Evolutionary conservation across 2,888 invertebrate species (phyloP), one percentile per base, ranked within the genome.

Genomic region (Cabera pusaria): DNA sequence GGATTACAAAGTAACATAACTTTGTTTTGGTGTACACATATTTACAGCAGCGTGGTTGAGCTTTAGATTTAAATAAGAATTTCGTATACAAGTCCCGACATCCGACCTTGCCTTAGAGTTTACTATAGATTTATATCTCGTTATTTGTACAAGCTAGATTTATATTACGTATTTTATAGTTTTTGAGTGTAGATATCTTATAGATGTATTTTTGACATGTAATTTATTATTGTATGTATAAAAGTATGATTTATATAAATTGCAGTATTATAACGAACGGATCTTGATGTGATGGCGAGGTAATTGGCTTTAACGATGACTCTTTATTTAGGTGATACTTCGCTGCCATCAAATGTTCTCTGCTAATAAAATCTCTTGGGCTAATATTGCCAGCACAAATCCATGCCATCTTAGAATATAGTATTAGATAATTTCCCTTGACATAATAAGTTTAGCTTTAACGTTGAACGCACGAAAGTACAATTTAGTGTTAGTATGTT

Each of bases 401-500:
- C 52, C 52, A 70, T 66, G 73, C 75, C 77, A 75, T 73, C 43
- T 58, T 63, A 65, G 59, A 38, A 52, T 66, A 64, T 14, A 60
- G 55, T 49, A 54, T 59, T 59, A 52, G 52, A 49, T 59, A 58
- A 49, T 31, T 29, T 18, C n/a, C 16, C 26, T 14, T 39, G 45
- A 41, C 40, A 27, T 46, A 33, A 28, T 40, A 40, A 36, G 23
- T 47, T 56, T 59, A 55, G 52, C 59, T 54, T 34, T 57, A 56
- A 44, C 42, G 42, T 52, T 52, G 64, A 68, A 71, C 66, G 71
- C 72, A 74, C 71, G 65, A 79, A 47, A 80, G 86, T 86, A 86
- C 86, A 86, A 86, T 67, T 65, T 85, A 85, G 80, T 27, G 36
- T 82, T 75, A 81, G 79, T 66, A 73, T 33, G 35, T 28, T 24